Evolutionary conservation across 2,888 invertebrate genomes (phyloP), one percentile per base, ranked within the genome.

Genomic region (Lomographa bimaculata): DNA sequence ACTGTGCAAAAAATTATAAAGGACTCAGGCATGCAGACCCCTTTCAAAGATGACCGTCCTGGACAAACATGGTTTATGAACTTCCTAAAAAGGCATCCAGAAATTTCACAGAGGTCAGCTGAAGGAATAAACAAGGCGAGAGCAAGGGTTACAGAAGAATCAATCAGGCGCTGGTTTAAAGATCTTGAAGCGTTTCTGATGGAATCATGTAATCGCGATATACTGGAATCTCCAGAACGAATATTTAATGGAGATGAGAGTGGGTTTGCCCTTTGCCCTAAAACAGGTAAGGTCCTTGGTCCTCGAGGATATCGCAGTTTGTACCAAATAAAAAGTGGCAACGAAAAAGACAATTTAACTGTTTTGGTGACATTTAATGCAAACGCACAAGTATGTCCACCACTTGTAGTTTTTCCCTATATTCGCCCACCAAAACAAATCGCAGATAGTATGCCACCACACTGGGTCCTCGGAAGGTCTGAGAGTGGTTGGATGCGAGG

Each of bases 381-480:
- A 7, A 25, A 7, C 32, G 55, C 58, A 7, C 24, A 46, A 26
- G 24, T 55, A 7, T 53, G 51, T 26, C 60, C 61, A 6, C 61
- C 59, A 7, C 41, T 50, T 17, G 54, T 59, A 4, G 50, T 55
- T 16, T 65, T 62, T 30, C 61, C 55, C n/a, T 57, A 56, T 20
- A 18, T 49, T 7, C 37, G 50, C 34, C 54, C 54, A 6, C 55
- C 56, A 23, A 54, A 37, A 8, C 7, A 17, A 1, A 1, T 37
- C 6, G 27, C 54, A 1, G 34, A 56, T n/a, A 54, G 28, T 7
- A 56, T 60, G 43, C 64, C 60, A 3, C 11, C 32, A 6, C 35
- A 27, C n/a, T 49, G 50, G 50, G 8, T 37, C 8, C 9, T 54
- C 6, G 54, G 52, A 1, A 27, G 33, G 5, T 49, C 51, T 1